Conservation (phyloP, 1,140 invertebrate species). For the Brachionus koreanus region DNA sequence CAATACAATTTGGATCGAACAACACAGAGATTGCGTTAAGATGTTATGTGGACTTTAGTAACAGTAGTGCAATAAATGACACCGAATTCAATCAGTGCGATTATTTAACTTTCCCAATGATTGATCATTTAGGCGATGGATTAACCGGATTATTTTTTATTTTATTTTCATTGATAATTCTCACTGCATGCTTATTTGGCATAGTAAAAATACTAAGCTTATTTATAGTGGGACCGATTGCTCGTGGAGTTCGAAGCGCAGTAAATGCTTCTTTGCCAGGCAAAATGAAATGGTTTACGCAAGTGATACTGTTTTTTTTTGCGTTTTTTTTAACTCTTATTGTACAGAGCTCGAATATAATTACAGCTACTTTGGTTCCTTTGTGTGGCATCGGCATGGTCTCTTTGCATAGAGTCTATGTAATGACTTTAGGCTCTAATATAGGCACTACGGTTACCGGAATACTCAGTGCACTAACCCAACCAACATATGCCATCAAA, state of each 20-base stretch:
- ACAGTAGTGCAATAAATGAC: background rate
- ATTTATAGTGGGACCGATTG: slow-evolving; percentile 57
- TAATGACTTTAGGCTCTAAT: slow-evolving; percentile 65
- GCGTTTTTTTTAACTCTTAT: slow-evolving; percentile 64
- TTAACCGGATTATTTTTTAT: slow-evolving; percentile 1
- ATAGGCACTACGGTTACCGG: slow-evolving; percentile 66
- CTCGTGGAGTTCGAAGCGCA: slow-evolving; percentile 60
- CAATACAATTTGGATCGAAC: background rate
- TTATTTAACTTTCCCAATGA: background rate
- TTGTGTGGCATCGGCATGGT: slow-evolving; percentile 66
- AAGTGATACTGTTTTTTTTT: slow-evolving; percentile 59
- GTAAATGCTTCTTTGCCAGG: slow-evolving; percentile 63
- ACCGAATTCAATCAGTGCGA: background rate
- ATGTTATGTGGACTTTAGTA: background rate
- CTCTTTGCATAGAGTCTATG: slow-evolving; percentile 64
- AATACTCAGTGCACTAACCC: slow-evolving; percentile 61
- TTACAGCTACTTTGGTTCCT: slow-evolving; percentile 66
- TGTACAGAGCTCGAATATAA: slow-evolving; percentile 66
- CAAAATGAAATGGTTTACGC: slow-evolving; percentile 58
- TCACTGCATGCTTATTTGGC: background rate
- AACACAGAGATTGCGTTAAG: background rate
- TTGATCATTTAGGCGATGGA: slow-evolving; percentile 22
- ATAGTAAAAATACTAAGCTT: slow-evolving; percentile 20
- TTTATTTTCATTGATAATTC: background rate
- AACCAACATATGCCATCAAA: slow-evolving; percentile 50